Evolutionary conservation across 2,113 vertebrate species (phyloP), one percentile per base, ranked within the genome.

Genomic region (Antechinus flavipes): DNA sequence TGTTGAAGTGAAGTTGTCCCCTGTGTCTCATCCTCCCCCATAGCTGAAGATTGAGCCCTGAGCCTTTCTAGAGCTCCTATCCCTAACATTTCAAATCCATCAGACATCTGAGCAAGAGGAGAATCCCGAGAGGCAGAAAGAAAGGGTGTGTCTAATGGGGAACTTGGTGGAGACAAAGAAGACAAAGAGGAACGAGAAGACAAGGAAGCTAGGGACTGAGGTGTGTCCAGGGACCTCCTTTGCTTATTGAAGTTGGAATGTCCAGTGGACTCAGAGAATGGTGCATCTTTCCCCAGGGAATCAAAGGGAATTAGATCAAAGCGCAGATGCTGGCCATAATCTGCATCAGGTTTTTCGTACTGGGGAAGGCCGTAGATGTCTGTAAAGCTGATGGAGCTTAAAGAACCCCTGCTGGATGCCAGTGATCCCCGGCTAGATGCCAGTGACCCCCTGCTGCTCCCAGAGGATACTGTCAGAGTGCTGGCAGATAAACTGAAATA

Each of bases 361-460:
- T 99, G 99, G 0, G 99, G 99, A 27, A 99, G 98, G 55, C 99
- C 99, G 1, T 99, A 99, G 98, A 99, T 99, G 98, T 99, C 99
- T 0, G 99, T 99, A 97, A 99, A 99, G 97, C 99, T 99, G 98
- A 99, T 98, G 0, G 99, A 99, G 98, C 99, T 99, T 91, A 99
- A 99, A 16, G 99, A 99, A 46, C 99, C 99, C 4, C 99, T 98
- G 98, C 99, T 99, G 96, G 99, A 99, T 1, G 99, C 99, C 96
- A 99, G 97, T 0, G 99, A 99, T 76, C 99, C 99, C 1, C 99
- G 98, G 61, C 99, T 99, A 92, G 99, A 99, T 53, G 99, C 99
- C 92, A 99, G 97, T 27, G 99, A 99, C 30, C 99, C 99, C 0
- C 99, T 99, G 96, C 99, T 99, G 98, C 99, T 99, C 97, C 99